These are phyloP conservation scores for Toxotes lorentzi DNA, from an alignment of 2,797 vertebrate genomes.

Conservation along the genomic window DNA sequence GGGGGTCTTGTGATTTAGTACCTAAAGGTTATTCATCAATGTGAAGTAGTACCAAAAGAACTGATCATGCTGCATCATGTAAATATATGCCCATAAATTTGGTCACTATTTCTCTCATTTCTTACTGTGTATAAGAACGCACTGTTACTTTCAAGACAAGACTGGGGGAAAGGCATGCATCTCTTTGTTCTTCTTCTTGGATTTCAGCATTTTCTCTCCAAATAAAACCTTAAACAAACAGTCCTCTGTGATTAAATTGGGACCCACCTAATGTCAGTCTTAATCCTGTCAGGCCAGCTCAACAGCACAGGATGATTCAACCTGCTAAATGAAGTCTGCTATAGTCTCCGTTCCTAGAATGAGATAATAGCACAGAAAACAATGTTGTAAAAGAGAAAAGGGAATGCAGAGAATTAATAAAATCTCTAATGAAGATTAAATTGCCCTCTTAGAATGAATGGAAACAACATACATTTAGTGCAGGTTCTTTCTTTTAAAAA, in stretches of 20 bases:
- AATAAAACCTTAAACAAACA: not conserved
- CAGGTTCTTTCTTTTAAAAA: not conserved
- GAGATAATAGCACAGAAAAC: not conserved
- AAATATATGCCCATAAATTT: slow-evolving; percentile 11
- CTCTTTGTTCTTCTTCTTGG: not conserved
- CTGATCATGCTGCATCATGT: slow-evolving; percentile 20
- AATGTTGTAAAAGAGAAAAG: not conserved
- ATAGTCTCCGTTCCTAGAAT: not conserved
- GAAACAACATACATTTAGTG: not conserved
- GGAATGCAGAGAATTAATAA: not conserved
- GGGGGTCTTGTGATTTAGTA: not conserved
- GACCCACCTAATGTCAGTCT: not conserved
- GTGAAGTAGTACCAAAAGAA: not conserved
- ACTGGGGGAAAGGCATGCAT: not conserved
- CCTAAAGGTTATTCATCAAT: slow-evolving; percentile 17
- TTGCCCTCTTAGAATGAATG: not conserved
- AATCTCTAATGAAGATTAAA: not conserved
- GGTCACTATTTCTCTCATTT: not conserved
- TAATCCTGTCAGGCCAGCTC: not conserved
- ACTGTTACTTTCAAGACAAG: not conserved
- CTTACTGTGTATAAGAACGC: slow-evolving; percentile 1
- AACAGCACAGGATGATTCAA: not conserved
- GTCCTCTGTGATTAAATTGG: slow-evolving; percentile 9
- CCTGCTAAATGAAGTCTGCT: not conserved
- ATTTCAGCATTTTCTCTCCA: slow-evolving; percentile 2